A percentile compares a stretch with the other conserved stretches of the same genome.
Evolutionary conservation across 2,113 vertebrate species (phyloP).

Genomic region (Rhadina sibilatrix): DNA sequence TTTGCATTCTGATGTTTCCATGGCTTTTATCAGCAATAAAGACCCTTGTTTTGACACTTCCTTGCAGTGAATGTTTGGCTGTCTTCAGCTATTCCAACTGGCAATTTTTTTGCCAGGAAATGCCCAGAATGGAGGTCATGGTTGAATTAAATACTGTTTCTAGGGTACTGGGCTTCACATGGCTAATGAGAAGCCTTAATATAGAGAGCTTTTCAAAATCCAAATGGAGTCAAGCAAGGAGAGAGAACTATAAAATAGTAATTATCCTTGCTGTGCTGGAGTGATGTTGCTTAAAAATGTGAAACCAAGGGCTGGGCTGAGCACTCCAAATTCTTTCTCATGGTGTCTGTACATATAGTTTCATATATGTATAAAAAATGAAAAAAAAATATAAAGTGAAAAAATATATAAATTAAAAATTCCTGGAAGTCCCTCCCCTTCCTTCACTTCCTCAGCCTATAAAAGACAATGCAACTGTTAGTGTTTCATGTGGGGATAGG

Average conservation of each 20-base stretch:
- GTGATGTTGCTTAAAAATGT: neutral
- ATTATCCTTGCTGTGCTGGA: neutral
- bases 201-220: conserved; percentile 48
- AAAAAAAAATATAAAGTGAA: neutral
- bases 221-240: neutral
- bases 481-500: neutral
- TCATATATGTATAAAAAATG: neutral
- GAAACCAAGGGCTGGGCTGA: neutral
- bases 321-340: neutral
- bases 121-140: conserved; percentile 41
- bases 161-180: neutral
- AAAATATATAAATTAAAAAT: conserved; percentile 43
- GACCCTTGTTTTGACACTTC: conserved; percentile 44
- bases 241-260: neutral
- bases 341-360: neutral
- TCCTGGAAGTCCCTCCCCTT: conserved; percentile 41
- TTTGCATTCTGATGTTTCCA: conserved; percentile 49
- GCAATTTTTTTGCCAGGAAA: conserved; percentile 50
- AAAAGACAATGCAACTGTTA: conserved; percentile 16
- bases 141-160: conserved; percentile 52
- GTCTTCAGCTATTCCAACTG: conserved; percentile 27
- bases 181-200: conserved; percentile 28
- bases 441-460: conserved; percentile 17
- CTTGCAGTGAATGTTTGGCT: conserved; percentile 53
- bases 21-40: conserved; percentile 52